Evolutionary conservation across 1,140 invertebrate genomes (phyloP), one percentile per base, ranked within the genome.

Genomic region (Diabrotica undecimpunctata): DNA sequence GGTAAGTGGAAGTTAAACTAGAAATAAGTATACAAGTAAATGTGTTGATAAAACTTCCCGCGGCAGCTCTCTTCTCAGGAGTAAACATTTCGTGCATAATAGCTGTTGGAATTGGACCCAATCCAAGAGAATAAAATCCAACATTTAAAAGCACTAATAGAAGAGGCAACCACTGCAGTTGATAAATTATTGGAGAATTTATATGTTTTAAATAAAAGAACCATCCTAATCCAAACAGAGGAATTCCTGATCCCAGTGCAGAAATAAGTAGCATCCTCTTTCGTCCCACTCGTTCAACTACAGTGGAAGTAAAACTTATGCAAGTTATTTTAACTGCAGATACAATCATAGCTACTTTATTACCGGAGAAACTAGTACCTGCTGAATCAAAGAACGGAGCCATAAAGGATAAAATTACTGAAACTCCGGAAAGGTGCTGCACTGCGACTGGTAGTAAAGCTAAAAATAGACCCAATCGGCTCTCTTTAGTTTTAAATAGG

Each of bases 141-240:
- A 60, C 39, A 25, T 50, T 46, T 8, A 25, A 41, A 0, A 41
- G 39, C 7, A 50, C 13, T 11, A 46, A 13, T 10, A 35, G 5
- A 14, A 60, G 36, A 8, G 58, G 41, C 38, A 60, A 60, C 58
- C 58, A 60, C 46, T 13, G 14, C 7, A 60, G 13, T 9, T 38
- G 13, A n/a, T 60, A 7, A 11, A 50, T 9, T 13, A 60, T 14
- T 51, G 11, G 11, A 0, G 14, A n/a, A 2, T 46, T 12, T 1
- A 25, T 46, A 39, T 13, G 4, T 10, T 50, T 60, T 9, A 12
- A 54, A 35, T 54, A 54, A 8, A 54, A 54, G 25, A 13, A 54
- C 9, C n/a, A 54, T 12, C 53, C 53, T 13, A 60, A n/a, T 2
- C n/a, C 36, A 25, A 51, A 13, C 12, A 50, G 11, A 14, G 58